Evolutionary conservation across 2,113 vertebrate genomes (phyloP).

Genomic region (Bubo bubo): DNA sequence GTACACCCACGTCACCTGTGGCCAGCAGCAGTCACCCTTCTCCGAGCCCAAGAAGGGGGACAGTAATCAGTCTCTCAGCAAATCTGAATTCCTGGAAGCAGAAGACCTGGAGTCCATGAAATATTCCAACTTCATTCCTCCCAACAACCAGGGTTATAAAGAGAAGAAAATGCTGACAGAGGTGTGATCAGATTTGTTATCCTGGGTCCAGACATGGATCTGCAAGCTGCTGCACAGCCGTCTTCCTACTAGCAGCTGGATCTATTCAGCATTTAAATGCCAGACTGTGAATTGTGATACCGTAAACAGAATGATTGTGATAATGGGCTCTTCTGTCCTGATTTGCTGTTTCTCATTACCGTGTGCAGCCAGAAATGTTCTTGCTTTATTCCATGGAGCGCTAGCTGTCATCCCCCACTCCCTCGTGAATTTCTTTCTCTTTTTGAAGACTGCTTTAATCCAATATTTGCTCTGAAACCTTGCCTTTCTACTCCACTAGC

Average conservation of each 20-base stretch:
- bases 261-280: conserved; percentile 38
- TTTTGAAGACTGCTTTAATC: too few relatives aligned
- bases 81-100: conserved; percentile 84
- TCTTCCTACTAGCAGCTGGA: conserved; percentile 41
- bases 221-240: conserved; percentile 4
- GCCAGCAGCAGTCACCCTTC: conserved; percentile 82
- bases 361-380: conserved; percentile 45
- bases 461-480: too few relatives aligned
- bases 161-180: conserved; percentile 88
- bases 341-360: conserved; percentile 40
- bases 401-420: conserved; percentile 29
- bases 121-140: conserved; percentile 86
- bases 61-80: conserved; percentile 83
- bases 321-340: conserved; percentile 44
- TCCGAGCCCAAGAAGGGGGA: conserved; percentile 83
- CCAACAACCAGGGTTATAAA: conserved; percentile 75
- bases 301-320: conserved; percentile 58
- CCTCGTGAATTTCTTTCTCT: too few relatives aligned
- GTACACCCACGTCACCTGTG: conserved; percentile 92
- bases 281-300: conserved; percentile 59
- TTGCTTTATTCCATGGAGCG: conserved; percentile 45
- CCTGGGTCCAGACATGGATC: not conserved
- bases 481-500: too few relatives aligned
- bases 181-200: conserved; percentile 78
- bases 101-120: conserved; percentile 83